Conservation (phyloP, 2,888 invertebrate genomes). For the Athalia circularis region DNA sequence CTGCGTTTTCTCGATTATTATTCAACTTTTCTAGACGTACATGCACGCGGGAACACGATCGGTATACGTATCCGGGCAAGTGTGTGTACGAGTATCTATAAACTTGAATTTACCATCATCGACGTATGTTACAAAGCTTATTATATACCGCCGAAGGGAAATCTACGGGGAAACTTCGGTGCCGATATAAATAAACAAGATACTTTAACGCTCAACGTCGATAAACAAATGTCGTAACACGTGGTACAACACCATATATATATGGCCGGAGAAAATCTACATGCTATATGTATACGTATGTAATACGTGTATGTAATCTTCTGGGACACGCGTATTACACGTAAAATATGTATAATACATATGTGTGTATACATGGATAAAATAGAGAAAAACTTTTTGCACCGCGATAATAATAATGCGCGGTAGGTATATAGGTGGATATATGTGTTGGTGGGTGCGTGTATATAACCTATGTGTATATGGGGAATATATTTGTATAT, state of each 20-base stretch:
- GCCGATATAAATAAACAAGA: background rate
- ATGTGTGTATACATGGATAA: background rate
- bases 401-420: background rate
- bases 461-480: background rate
- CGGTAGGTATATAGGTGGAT: background rate
- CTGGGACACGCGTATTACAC: background rate
- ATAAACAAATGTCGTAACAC: constrained; percentile 33
- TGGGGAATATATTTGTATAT: background rate
- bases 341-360: background rate
- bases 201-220: constrained; percentile 5
- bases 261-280: background rate
- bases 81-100: background rate
- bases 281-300: background rate
- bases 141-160: constrained; percentile 6
- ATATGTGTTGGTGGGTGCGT: too few species aligned
- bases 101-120: background rate
- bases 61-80: background rate
- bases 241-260: constrained; percentile 1
- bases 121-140: background rate
- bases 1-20: background rate
- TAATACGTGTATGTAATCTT: background rate
- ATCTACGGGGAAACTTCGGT: background rate
- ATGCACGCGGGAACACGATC: background rate
- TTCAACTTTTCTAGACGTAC: background rate
- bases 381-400: background rate